Evolutionary conservation across 2,113 vertebrate species (phyloP).

Genomic region (Vireo altiloquus): DNA sequence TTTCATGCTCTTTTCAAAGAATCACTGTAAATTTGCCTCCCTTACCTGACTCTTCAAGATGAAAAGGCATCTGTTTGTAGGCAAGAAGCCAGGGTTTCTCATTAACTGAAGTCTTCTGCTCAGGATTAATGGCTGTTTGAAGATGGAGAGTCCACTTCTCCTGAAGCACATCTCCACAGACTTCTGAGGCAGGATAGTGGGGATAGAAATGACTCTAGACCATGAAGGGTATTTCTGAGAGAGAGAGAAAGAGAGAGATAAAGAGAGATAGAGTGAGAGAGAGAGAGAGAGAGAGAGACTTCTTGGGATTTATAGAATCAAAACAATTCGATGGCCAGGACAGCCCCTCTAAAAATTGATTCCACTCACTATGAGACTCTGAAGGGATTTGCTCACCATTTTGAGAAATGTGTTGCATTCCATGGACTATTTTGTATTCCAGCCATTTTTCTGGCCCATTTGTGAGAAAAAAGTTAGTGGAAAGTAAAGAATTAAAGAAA

Average conservation of each 20-base stretch:
- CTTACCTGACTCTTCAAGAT: neutral
- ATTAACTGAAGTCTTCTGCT: neutral
- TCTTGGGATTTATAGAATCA: neutral
- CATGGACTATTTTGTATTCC: neutral
- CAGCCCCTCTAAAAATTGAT: neutral
- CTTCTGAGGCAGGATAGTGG: neutral
- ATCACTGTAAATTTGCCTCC: neutral
- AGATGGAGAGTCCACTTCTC: neutral
- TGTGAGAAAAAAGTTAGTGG: neutral
- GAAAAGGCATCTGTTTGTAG: neutral
- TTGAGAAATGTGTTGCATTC: neutral
- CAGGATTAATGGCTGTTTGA: neutral
- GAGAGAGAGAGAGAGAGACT: neutral
- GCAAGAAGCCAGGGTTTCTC: neutral
- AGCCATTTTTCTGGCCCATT: neutral
- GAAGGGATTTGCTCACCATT: neutral
- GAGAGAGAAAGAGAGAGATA: neutral
- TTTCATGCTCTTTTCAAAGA: neutral
- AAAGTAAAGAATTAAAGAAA: neutral
- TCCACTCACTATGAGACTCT: neutral
- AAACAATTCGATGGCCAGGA: neutral
- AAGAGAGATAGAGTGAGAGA: neutral
- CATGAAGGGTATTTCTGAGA: neutral
- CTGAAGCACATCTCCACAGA: neutral
- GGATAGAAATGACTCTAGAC: neutral